These are phyloP conservation scores for Diorhabda elongata DNA, from an alignment of 1,140 invertebrate genomes.

Conservation along the genomic window DNA sequence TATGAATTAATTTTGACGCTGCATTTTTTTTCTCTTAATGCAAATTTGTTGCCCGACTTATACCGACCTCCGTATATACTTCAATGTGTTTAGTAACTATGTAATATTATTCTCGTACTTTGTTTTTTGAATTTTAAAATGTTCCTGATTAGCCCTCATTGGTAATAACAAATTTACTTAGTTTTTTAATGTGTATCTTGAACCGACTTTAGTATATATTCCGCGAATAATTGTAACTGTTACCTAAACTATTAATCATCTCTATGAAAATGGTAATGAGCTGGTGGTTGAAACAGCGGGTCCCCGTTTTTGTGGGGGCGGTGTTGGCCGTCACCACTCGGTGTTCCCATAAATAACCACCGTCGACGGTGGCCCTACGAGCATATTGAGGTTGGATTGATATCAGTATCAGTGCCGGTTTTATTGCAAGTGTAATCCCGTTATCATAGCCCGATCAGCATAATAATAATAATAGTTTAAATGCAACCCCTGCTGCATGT, in stretches of 20 bases:
- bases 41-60: no score
- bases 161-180: background rate
- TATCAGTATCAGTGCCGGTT: constrained; percentile 46
- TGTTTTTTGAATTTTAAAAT: no score
- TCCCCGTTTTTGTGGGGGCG: constrained; percentile 24
- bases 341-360: constrained; percentile 43
- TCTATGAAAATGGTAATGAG: constrained; percentile 1
- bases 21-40: no score
- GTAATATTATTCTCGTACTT: no score
- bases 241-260: background rate
- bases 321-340: constrained; percentile 37
- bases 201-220: no score
- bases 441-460: constrained; percentile 48
- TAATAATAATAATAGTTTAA: constrained; percentile 44
- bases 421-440: constrained; percentile 48
- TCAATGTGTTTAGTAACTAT: no score
- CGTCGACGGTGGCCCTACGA: constrained; percentile 22
- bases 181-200: background rate
- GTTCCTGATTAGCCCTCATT: no score
- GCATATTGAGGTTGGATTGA: constrained; percentile 48
- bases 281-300: background rate
- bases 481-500: constrained; percentile 41
- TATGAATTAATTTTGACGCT: no score
- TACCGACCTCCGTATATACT: no score
- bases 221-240: background rate